Conservation (phyloP, 1,140 invertebrate genomes). For the Thalassaphorura encarpata region DNA sequence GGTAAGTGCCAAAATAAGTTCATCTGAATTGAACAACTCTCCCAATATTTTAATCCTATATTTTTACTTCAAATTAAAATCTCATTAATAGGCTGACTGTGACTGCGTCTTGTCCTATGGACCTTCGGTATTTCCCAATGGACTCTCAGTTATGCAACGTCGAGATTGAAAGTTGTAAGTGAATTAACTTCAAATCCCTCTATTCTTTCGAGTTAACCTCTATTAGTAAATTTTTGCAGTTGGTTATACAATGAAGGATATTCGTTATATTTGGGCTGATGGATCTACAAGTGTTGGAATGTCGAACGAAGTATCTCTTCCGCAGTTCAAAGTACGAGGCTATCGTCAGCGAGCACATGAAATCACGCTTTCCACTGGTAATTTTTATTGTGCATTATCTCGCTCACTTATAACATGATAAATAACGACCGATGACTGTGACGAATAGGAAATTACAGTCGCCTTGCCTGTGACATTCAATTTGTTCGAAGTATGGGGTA, state of each 20-base stretch:
- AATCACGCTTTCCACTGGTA: slow-evolving; percentile 83
- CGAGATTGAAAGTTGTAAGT: slow-evolving; percentile 20
- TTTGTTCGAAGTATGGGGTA: slow-evolving; percentile 97
- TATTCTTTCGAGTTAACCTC: neutral
- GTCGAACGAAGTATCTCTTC: slow-evolving; percentile 82
- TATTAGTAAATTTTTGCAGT: slow-evolving; percentile 50
- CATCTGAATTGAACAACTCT: slow-evolving; percentile 77
- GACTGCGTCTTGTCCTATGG: slow-evolving; percentile 49
- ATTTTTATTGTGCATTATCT: no score
- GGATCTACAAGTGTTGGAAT: slow-evolving; percentile 84
- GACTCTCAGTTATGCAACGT: slow-evolving; percentile 37
- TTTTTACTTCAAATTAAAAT: no score
- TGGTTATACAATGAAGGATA: slow-evolving; percentile 95
- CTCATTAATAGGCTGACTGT: slow-evolving; percentile 79
- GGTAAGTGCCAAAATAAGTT: slow-evolving; percentile 68
- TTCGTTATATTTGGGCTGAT: slow-evolving; percentile 90
- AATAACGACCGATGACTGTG: no score
- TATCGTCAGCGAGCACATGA: slow-evolving; percentile 81
- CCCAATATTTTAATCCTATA: no score
- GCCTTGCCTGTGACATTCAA: slow-evolving; percentile 92
- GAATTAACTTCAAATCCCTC: neutral
- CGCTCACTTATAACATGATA: no score
- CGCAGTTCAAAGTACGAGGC: slow-evolving; percentile 87
- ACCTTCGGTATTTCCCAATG: slow-evolving; percentile 49
- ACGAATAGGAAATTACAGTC: slow-evolving; percentile 86